Evolutionary conservation across 92 coral and sea anemone genomes (phyloP).

Genomic region (Palythoa heliodiscus): DNA sequence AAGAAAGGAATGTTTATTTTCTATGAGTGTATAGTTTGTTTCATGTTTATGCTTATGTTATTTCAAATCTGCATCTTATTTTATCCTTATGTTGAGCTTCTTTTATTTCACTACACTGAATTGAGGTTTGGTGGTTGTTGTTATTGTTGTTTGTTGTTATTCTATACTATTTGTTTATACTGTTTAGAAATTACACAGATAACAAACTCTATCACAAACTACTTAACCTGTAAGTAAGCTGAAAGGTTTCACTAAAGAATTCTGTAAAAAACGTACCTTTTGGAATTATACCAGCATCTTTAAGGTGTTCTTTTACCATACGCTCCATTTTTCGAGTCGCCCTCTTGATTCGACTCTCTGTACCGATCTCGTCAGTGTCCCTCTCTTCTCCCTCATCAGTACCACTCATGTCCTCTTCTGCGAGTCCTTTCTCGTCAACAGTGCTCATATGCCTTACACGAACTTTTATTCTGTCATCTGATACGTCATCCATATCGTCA

Average conservation of each 20-base stretch:
- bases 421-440: conserved; percentile 56
- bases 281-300: conserved; percentile 81
- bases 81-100: no score
- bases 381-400: conserved; percentile 54
- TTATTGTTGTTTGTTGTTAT: no score
- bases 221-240: neutral
- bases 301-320: conserved; percentile 84
- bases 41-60: no score
- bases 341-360: conserved; percentile 59
- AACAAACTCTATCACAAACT: no score
- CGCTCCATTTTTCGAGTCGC: conserved; percentile 95
- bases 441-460: conserved; percentile 80
- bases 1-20: no score
- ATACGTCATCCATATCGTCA: conserved; percentile 43
- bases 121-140: no score
- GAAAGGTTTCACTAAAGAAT: neutral
- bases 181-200: no score
- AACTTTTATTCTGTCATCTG: conserved; percentile 58
- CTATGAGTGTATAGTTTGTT: no score
- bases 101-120: no score
- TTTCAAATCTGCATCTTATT: no score
- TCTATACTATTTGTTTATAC: no score
- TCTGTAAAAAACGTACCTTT: conserved; percentile 62
- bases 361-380: conserved; percentile 53
- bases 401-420: conserved; percentile 65